Evolutionary conservation across 2,797 vertebrate species (phyloP).

Genomic region (Microchirus variegatus): DNA sequence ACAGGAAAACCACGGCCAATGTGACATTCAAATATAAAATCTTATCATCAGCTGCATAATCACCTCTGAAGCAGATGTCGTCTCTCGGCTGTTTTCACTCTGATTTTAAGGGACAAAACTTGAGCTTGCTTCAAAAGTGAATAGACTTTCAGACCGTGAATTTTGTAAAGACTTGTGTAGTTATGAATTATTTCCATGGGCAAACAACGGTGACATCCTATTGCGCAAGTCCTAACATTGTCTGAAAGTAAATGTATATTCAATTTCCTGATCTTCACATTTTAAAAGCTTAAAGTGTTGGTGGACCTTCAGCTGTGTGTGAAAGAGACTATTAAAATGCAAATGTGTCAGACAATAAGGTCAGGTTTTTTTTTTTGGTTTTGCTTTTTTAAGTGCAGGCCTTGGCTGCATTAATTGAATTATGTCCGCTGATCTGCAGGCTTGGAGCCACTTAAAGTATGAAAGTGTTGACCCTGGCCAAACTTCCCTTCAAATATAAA

Average conservation of each 20-base stretch:
- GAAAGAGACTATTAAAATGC: conserved; percentile 74
- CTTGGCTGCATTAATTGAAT: conserved; percentile 75
- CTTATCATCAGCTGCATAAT: too few relatives aligned
- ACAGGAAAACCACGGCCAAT: too few relatives aligned
- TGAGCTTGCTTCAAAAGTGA: not conserved
- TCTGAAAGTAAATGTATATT: conserved; percentile 49
- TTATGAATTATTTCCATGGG: conserved; percentile 31
- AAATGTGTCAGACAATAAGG: conserved; percentile 72
- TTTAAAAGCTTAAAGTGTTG: conserved; percentile 54
- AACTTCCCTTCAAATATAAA: conserved; percentile 12
- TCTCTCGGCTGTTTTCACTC: too few relatives aligned
- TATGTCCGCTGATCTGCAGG: conserved; percentile 50
- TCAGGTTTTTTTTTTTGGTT: not conserved
- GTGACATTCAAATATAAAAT: too few relatives aligned
- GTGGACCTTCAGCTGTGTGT: conserved; percentile 51
- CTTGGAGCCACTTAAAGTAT: conserved; percentile 38
- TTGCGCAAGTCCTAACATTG: conserved; percentile 53
- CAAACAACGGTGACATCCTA: conserved; percentile 29
- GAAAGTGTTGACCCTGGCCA: conserved; percentile 13
- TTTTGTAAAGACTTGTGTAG: conserved; percentile 9
- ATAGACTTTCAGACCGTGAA: conserved; percentile 1
- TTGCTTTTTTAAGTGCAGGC: conserved; percentile 67
- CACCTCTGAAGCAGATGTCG: too few relatives aligned
- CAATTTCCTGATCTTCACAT: conserved; percentile 31
- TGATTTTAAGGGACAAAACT: too few relatives aligned